Evolutionary conservation across 2,113 vertebrate genomes (phyloP).

Genomic region (Podiceps cristatus): DNA sequence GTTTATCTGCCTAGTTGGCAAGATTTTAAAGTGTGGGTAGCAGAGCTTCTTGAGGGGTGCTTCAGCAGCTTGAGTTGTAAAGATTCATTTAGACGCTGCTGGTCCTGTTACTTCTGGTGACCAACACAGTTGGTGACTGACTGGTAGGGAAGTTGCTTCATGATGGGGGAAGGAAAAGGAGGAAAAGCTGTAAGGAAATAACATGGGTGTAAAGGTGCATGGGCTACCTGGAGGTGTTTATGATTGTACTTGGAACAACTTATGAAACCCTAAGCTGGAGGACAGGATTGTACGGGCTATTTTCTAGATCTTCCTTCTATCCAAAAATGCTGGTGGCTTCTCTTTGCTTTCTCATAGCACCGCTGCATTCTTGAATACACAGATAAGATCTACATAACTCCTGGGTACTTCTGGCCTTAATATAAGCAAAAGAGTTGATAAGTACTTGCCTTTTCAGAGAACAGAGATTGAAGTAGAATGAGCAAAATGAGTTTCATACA

Average conservation of each 20-base stretch:
- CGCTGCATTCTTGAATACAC: background rate
- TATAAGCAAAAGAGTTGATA: background rate
- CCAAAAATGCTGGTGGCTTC: background rate
- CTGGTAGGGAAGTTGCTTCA: background rate
- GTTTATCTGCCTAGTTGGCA: background rate
- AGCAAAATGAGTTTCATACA: background rate
- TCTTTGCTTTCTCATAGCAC: background rate
- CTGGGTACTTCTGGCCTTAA: background rate
- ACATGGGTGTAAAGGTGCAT: background rate
- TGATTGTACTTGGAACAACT: background rate
- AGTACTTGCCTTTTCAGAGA: background rate
- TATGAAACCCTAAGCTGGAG: background rate
- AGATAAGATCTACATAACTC: background rate
- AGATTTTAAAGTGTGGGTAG: background rate
- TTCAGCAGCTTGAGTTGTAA: background rate
- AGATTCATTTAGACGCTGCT: background rate
- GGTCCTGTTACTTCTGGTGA: background rate
- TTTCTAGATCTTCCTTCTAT: background rate
- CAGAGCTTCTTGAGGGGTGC: background rate
- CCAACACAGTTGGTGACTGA: background rate
- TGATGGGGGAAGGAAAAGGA: background rate
- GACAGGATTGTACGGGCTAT: background rate
- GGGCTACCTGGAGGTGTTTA: background rate
- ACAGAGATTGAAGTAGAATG: background rate
- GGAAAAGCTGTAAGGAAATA: background rate